phyloP scores from a whole-genome alignment of 2,113 vertebrate species.

The Xiphophorus maculatus region DNA sequence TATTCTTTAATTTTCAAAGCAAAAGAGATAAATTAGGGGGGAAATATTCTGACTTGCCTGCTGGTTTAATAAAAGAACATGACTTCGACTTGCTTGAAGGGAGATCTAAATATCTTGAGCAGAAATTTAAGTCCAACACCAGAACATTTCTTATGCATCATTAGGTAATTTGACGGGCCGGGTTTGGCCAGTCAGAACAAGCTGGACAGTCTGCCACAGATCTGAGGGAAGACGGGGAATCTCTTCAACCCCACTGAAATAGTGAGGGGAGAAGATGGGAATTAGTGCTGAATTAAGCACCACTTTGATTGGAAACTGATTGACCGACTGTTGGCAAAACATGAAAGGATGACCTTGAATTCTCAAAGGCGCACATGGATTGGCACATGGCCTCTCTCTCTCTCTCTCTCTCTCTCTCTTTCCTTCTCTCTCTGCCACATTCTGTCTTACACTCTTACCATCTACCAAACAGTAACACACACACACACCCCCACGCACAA shows the following conservation, averaged over 20 bases:
- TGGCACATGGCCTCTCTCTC: slow-evolving; percentile 59
- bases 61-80: slow-evolving; percentile 33
- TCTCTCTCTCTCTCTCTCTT: slow-evolving; percentile 30
- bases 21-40: neutral
- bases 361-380: slow-evolving; percentile 74
- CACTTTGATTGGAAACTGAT: slow-evolving; percentile 80
- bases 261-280: slow-evolving; percentile 63
- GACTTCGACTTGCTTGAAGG: slow-evolving; percentile 30
- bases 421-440: slow-evolving; percentile 32
- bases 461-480: slow-evolving; percentile 18
- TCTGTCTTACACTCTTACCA: slow-evolving; percentile 28
- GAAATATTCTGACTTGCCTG: slow-evolving; percentile 23
- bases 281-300: slow-evolving; percentile 79
- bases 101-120: slow-evolving; percentile 44
- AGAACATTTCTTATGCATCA: slow-evolving; percentile 45
- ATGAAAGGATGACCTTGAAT: slow-evolving; percentile 83
- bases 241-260: slow-evolving; percentile 53
- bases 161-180: slow-evolving; percentile 52
- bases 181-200: slow-evolving; percentile 51
- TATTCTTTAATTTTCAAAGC: neutral
- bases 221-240: slow-evolving; percentile 50
- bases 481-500: slow-evolving; percentile 6
- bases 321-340: slow-evolving; percentile 79
- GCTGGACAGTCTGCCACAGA: slow-evolving; percentile 63
- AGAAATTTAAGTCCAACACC: slow-evolving; percentile 41